Base-by-base conservation (phyloP, 2,888 invertebrate species). In the Agriopis aurantiaria region DNA sequence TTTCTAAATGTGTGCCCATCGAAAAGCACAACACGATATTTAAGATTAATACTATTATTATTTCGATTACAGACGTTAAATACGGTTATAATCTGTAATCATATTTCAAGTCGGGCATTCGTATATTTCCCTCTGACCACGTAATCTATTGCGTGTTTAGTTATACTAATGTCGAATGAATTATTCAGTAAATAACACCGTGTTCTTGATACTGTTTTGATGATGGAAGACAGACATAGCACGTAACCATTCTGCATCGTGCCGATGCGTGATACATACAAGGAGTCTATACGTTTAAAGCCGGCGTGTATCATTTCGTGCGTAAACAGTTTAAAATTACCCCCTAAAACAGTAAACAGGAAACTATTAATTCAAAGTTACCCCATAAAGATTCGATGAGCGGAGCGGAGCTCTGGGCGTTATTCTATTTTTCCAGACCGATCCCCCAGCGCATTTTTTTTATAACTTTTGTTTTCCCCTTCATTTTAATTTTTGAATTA, bases 361-460 rank as follows among this genome's bases (percentile, higher is more conserved):
- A 89, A 91, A 88, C 88, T 87, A 91, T 89, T 89, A 89, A 90
- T 91, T 90, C 86, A 80, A 92, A 91, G 88, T 91, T 92, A 88
- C 79, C 85, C 88, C 89, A 91, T 91, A 90, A 91, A 91, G 85
- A 88, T 89, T 88, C 88, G 87, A 88, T 87, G 87, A 90, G 85
- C 82, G 83, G 87, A 90, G 85, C 82, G 83, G 82, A 86, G 80
- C 85, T 82, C 78, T 79, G 84, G 81, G 85, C 83, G 82, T 80
- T 85, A 81, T 87, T 87, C 85, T 82, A 82, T 82, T 82, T 85
- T 82, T 82, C 84, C 81, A 81, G 78, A 82, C 80, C 62, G 79
- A 79, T 83, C 83, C 82, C 80, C 83, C 80, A 80, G 83, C 84
- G 84, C 83, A 85, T 85, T 83, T 79, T 83, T 84, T 85, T 85